These are phyloP conservation scores for Pempheris klunzingeri DNA, from an alignment of 2,797 vertebrate species.

Conservation along the genomic window DNA sequence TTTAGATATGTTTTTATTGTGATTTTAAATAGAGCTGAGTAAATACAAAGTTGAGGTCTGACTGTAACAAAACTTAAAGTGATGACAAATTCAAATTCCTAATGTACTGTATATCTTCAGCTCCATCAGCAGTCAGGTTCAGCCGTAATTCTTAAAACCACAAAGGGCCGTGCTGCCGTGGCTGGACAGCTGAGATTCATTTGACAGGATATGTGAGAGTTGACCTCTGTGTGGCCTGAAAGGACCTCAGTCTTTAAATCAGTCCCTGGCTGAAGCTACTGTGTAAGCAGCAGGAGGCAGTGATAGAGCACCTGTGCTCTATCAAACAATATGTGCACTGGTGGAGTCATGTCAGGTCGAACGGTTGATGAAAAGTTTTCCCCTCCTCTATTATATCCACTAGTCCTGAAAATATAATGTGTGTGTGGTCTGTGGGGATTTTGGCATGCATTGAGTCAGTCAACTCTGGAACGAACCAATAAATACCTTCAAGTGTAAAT, in stretches of 20 bases:
- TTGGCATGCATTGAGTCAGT: background rate
- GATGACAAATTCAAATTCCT: background rate
- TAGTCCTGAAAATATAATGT: constrained; percentile 10
- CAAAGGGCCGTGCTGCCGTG: background rate
- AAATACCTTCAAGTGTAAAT: constrained; percentile 37
- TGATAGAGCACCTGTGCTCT: constrained; percentile 5
- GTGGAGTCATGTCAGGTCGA: constrained; percentile 21
- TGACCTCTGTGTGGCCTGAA: constrained; percentile 29
- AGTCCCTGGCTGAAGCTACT: background rate
- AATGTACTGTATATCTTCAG: background rate
- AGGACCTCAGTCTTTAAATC: constrained; percentile 23
- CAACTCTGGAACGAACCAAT: constrained; percentile 27
- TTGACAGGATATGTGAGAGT: background rate
- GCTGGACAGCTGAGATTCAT: constrained; percentile 15
- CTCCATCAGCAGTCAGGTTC: constrained; percentile 15
- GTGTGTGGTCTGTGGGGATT: constrained; percentile 16
- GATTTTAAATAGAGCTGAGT: background rate
- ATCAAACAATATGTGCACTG: constrained; percentile 9
- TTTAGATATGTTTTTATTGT: too few relatives aligned
- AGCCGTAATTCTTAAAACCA: constrained; percentile 3
- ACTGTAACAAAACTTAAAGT: background rate
- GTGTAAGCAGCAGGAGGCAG: background rate
- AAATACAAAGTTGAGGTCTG: background rate
- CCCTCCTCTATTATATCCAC: background rate
- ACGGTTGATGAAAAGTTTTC: background rate